Evolutionary conservation across 2,113 vertebrate genomes (phyloP).

Genomic region (Myrmophylax atrothorax): DNA sequence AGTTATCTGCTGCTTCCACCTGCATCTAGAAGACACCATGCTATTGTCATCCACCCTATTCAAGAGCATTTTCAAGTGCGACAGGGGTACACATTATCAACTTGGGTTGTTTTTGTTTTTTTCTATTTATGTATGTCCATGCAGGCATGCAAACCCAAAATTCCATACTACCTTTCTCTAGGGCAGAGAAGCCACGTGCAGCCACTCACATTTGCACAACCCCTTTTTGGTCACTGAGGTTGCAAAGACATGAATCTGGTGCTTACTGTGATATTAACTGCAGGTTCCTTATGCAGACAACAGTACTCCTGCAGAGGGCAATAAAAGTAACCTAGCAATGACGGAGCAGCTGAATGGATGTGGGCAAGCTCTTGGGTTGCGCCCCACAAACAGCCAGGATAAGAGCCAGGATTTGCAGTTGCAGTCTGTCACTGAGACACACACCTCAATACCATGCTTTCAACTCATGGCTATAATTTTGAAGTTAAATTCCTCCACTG

Average conservation of each 20-base stretch:
- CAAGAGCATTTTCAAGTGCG: not conserved
- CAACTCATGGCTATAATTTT: not conserved
- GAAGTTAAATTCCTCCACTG: not conserved
- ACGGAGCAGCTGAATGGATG: not conserved
- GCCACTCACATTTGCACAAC: not conserved
- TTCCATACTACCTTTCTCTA: not conserved
- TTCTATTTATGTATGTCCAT: not conserved
- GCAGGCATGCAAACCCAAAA: not conserved
- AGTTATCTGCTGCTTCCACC: not conserved
- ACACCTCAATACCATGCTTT: not conserved
- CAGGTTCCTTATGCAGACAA: not conserved
- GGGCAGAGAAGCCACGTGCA: not conserved
- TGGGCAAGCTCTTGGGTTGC: not conserved
- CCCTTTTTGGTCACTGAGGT: not conserved
- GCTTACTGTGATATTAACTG: not conserved
- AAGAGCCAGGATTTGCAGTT: not conserved
- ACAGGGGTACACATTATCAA: not conserved
- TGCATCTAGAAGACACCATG: not conserved
- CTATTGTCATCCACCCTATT: not conserved
- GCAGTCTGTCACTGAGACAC: not conserved
- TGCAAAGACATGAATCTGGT: not conserved
- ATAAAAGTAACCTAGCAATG: not conserved
- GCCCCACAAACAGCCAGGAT: accelerated
- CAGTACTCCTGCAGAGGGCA: not conserved
- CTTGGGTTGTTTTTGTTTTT: not conserved